Evolutionary conservation across 2,888 invertebrate genomes (phyloP), one percentile per base, ranked within the genome.

Genomic region (Parapristionchus giblindavisi): DNA sequence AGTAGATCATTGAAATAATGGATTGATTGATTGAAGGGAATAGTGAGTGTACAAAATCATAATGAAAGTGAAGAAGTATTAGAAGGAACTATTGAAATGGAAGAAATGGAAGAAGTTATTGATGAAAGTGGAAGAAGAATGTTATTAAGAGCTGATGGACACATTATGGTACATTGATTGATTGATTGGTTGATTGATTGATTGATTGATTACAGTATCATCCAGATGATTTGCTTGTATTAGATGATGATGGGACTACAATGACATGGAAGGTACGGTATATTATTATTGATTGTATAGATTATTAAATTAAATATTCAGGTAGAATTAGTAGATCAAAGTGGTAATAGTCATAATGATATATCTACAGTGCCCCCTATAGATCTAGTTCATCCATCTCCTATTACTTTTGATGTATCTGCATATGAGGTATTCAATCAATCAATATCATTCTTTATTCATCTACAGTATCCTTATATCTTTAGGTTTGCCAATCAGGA

Each of bases 341-440:
- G 56, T 24, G 70, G 56, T 24, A 34, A 14, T 32, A 52, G 24
- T n/a, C n/a, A n/a, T 14, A n/a, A 29, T 6, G 68, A 65, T 43
- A 43, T 65, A 32, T 21, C 24, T 32, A 34, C 5, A 4, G 43
- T 52, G 3, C 38, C 56, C 32, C 40, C 38, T 40, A 17, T 56
- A 6, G 38, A 71, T 3, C 34, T 60, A 61, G 60, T 43, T 3
- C 32, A 56, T 56, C n/a, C n/a, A 24, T 24, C 58, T 14, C 38
- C 73, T 24, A 29, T 36, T 24, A n/a, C 52, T n/a, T 61, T 73
- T 36, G 73, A 73, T 36, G 73, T 73, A 52, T 73, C 60, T 24
- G 73, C 73, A 1, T 73, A 73, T 61, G 73, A 73, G 34, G 73
- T 73, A 21, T 52, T 38, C 29, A 24, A 24, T 11, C 17, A 58